A percentile compares a stretch with the other conserved stretches of the same genome.
Evolutionary conservation across 2,113 vertebrate genomes (phyloP).

Genomic region (Mastomys coucha): DNA sequence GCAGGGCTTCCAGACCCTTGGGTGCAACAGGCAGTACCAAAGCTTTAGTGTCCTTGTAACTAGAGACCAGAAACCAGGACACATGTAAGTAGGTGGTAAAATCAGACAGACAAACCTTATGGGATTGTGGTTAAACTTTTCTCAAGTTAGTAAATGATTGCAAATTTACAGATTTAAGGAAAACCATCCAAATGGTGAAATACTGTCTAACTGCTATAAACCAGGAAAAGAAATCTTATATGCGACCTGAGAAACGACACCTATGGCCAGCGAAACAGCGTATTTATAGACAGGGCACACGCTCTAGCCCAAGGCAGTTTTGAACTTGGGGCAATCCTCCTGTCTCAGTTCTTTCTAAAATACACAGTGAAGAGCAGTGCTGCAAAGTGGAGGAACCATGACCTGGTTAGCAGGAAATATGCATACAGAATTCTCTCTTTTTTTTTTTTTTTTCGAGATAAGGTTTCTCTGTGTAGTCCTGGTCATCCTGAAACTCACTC

Average conservation of each 20-base stretch:
- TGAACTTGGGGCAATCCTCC: neutral
- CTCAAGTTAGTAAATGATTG: constrained; percentile 9
- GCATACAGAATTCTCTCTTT: neutral
- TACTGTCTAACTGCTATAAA: constrained; percentile 2
- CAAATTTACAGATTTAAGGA: constrained; percentile 15
- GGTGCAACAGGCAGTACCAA: neutral
- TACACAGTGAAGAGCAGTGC: neutral
- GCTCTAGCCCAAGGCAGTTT: neutral
- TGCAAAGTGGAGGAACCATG: neutral
- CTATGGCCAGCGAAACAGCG: neutral
- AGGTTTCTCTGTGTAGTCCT: too few relatives aligned
- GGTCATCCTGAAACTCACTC: too few relatives aligned
- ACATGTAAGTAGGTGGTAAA: neutral
- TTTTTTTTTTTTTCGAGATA: too few relatives aligned
- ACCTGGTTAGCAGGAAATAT: neutral
- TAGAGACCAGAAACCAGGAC: neutral
- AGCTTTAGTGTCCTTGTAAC: neutral
- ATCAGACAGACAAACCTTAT: neutral
- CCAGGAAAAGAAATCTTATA: constrained; percentile 46
- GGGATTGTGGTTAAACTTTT: neutral
- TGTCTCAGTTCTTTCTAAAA: neutral
- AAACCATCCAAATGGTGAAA: neutral
- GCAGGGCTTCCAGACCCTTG: neutral
- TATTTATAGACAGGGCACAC: neutral
- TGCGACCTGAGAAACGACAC: neutral